Evolutionary conservation across 2,797 vertebrate species (phyloP).

Genomic region (Sebastes glaucus): DNA sequence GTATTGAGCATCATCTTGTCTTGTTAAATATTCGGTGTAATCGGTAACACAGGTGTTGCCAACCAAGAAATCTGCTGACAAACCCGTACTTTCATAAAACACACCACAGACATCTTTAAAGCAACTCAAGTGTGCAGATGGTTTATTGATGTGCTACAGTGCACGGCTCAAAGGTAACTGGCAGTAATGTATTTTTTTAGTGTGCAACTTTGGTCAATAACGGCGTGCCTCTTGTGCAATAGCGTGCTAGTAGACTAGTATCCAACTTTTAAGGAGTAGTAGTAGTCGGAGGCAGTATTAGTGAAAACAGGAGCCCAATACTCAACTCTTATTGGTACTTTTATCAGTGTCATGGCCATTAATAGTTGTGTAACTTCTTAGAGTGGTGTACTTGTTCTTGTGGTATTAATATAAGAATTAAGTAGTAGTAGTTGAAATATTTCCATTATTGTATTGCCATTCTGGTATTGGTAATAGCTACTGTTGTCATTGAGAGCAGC

Average conservation of each 20-base stretch:
- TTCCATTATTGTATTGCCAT: not conserved
- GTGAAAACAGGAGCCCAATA: not conserved
- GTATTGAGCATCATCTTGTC: too few relatives aligned
- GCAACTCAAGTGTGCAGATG: not conserved
- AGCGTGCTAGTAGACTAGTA: not conserved
- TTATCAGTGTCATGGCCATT: not conserved
- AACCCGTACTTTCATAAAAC: not conserved
- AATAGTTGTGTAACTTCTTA: not conserved
- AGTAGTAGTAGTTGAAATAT: not conserved
- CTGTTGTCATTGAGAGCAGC: too few relatives aligned
- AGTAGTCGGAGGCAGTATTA: not conserved
- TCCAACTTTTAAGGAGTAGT: not conserved
- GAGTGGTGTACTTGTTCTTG: not conserved
- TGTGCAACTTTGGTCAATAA: not conserved
- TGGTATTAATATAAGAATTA: not conserved
- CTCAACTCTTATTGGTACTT: not conserved
- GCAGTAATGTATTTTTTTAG: not conserved
- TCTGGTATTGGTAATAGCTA: too few relatives aligned
- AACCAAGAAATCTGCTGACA: not conserved
- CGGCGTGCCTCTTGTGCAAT: not conserved
- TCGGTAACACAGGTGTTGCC: too few relatives aligned
- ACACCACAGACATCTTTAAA: not conserved
- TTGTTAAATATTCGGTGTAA: too few relatives aligned
- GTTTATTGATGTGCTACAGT: not conserved
- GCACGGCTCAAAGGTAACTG: too few relatives aligned